Evolutionary conservation across 2,888 invertebrate species (phyloP).

Genomic region (Drosophila kuntzei): DNA sequence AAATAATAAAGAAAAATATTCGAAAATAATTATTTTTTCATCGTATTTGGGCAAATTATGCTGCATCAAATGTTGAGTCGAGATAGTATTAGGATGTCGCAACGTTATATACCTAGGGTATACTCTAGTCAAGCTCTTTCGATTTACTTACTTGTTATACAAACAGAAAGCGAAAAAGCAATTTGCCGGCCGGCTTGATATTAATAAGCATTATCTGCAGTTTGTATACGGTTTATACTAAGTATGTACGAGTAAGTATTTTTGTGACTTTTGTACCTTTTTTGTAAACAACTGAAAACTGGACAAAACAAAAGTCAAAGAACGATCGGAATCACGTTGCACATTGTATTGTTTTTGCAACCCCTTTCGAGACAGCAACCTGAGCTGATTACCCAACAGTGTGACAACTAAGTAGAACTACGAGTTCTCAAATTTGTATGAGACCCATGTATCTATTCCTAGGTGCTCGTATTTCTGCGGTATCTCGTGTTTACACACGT

Average conservation of each 20-base stretch:
- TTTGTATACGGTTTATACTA: not conserved
- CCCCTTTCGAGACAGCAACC: constrained; percentile 5
- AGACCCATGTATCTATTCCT: constrained; percentile 4
- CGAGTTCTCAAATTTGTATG: not conserved
- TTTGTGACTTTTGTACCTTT: not conserved
- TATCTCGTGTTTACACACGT: constrained; percentile 41
- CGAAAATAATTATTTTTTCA: no score
- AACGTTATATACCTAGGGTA: not conserved
- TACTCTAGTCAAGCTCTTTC: not conserved
- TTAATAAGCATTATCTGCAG: constrained; percentile 7
- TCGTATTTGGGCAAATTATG: no score
- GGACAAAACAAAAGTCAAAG: not conserved
- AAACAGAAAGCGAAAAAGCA: constrained; percentile 5
- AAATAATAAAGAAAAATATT: no score
- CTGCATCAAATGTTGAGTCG: no score
- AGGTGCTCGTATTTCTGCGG: constrained; percentile 14
- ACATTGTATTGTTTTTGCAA: constrained; percentile 4
- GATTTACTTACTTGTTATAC: not conserved
- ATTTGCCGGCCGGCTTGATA: constrained; percentile 30
- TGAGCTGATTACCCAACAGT: constrained; percentile 42
- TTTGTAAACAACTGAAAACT: constrained; percentile 21
- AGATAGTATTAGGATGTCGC: no score
- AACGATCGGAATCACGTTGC: constrained; percentile 34
- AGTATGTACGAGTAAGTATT: constrained; percentile 3
- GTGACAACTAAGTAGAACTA: constrained; percentile 16